Percentiles rank a stretch among this genome's conserved stretches.
These are phyloP conservation scores for Scylla paramamosain DNA, from an alignment of 1,140 invertebrate species.

Conservation along the genomic window DNA sequence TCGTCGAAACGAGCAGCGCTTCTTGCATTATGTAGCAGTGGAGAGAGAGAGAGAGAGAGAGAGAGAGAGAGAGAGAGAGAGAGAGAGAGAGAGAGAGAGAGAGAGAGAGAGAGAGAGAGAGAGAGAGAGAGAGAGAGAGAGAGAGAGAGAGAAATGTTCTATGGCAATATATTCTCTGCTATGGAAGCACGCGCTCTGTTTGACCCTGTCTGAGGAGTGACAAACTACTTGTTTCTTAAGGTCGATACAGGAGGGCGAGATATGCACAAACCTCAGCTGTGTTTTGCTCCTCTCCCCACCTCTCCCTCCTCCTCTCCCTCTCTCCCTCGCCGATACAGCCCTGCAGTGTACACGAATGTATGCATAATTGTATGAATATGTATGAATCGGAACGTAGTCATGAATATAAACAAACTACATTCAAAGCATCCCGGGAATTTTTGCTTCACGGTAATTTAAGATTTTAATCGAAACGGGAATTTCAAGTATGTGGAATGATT, in stretches of 20 bases:
- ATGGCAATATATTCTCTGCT: too few relatives aligned
- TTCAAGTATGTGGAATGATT: background rate
- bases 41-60: conserved; percentile 1
- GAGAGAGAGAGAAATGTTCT: too few relatives aligned
- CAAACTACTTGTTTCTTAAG: background rate
- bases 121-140: too few relatives aligned
- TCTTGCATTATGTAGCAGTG: background rate
- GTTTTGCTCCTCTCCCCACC: background rate
- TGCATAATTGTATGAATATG: conserved; percentile 24
- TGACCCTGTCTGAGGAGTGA: background rate
- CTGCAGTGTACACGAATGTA: background rate
- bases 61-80: background rate
- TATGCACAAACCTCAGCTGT: background rate
- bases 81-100: too few relatives aligned
- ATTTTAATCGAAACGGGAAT: background rate
- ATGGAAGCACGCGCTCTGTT: background rate
- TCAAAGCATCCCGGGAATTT: background rate
- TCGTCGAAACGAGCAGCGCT: background rate
- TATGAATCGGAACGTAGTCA: background rate
- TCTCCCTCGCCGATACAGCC: background rate
- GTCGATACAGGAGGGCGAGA: background rate
- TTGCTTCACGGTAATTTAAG: background rate
- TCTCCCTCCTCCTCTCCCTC: background rate
- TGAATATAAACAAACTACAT: conserved; percentile 6
- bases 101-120: too few relatives aligned